Evolutionary conservation across 1,140 invertebrate species (phyloP).

Genomic region (Ooceraea biroi): DNA sequence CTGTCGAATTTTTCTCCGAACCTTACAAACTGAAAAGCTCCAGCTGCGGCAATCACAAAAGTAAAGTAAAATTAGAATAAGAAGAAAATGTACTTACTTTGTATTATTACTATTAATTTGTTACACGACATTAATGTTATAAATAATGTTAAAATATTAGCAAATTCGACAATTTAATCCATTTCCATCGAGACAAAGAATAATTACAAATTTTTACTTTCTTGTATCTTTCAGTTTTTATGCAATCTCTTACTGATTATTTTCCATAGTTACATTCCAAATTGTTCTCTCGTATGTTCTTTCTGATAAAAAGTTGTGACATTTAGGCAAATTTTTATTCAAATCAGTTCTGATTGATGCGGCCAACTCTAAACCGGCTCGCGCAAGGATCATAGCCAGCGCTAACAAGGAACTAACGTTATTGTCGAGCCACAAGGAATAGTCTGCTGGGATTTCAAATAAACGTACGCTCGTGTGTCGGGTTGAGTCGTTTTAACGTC

Average conservation of each 20-base stretch:
- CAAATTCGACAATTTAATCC: not conserved
- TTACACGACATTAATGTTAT: not conserved
- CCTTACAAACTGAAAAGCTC: not conserved
- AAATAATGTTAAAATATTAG: not conserved
- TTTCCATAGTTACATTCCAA: not conserved
- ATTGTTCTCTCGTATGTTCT: not conserved
- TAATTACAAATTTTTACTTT: not conserved
- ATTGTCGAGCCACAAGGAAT: slow-evolving; percentile 40
- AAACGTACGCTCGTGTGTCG: slow-evolving; percentile 35
- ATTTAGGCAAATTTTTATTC: not conserved
- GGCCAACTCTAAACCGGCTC: not conserved
- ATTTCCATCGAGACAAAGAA: not conserved
- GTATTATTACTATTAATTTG: not conserved
- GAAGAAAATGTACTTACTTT: not conserved
- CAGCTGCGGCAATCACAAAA: not conserved
- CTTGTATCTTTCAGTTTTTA: not conserved
- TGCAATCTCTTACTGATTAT: not conserved
- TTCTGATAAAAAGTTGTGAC: not conserved
- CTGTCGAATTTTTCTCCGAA: not conserved
- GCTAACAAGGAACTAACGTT: slow-evolving; percentile 33
- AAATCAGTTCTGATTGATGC: not conserved
- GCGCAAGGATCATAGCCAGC: slow-evolving; percentile 27
- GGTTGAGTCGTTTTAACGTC: slow-evolving; percentile 39
- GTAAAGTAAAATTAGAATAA: slow-evolving; percentile 11
- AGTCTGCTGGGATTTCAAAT: slow-evolving; percentile 57